These are phyloP conservation scores for Stenodema calcarata DNA, from an alignment of 2,888 invertebrate species.

Conservation along the genomic window DNA sequence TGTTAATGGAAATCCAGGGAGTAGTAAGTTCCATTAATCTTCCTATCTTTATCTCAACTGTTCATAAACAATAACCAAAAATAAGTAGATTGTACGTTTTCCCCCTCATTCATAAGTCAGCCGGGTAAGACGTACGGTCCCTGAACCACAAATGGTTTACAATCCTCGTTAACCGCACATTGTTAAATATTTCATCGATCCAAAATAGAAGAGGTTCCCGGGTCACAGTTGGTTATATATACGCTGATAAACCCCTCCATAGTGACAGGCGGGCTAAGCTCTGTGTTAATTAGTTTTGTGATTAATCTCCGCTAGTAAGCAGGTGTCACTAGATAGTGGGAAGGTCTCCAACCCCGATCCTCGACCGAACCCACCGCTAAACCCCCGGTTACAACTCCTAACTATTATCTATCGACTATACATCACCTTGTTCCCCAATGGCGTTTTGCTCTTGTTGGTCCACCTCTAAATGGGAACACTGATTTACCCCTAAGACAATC, in stretches of 20 bases:
- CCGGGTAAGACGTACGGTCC: background rate
- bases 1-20: too few relatives aligned
- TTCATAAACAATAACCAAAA: slow-evolving; percentile 17
- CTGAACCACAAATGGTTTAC: background rate
- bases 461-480: slow-evolving; percentile 30
- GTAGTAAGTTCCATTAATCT: background rate
- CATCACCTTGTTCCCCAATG: slow-evolving; percentile 44
- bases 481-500: slow-evolving; percentile 42
- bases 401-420: slow-evolving; percentile 54
- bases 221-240: slow-evolving; percentile 44
- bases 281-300: slow-evolving; percentile 54
- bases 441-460: background rate
- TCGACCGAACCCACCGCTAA: slow-evolving; percentile 19
- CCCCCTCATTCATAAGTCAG: slow-evolving; percentile 12
- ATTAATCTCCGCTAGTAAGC: slow-evolving; percentile 53
- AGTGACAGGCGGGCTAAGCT: slow-evolving; percentile 40
- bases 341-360: background rate
- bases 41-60: background rate
- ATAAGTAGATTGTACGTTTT: background rate
- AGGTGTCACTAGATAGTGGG: slow-evolving; percentile 53
- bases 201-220: slow-evolving; percentile 41
- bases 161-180: slow-evolving; percentile 18
- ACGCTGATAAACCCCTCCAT: slow-evolving; percentile 44
- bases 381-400: slow-evolving; percentile 38
- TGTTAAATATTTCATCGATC: slow-evolving; percentile 46